Percentiles rank a stretch among this genome's conserved stretches.
These are phyloP conservation scores for Caenorhabditis zanzibari DNA, from an alignment of 2,888 invertebrate species.

Conservation along the genomic window DNA sequence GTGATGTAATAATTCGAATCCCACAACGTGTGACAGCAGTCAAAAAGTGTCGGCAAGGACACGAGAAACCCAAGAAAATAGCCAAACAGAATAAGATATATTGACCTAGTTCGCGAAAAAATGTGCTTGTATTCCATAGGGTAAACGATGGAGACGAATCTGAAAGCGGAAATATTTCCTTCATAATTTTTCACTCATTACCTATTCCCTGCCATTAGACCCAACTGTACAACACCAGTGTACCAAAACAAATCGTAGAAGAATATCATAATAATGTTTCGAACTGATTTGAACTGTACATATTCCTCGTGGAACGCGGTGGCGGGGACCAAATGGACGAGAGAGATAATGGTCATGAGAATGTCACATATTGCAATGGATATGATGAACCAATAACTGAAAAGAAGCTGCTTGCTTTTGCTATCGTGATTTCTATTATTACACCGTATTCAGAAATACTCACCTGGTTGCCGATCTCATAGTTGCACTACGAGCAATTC, in stretches of 20 bases:
- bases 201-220: conserved; percentile 82
- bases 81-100: conserved; percentile 71
- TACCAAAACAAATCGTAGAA: conserved; percentile 83
- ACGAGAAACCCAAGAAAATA: conserved; percentile 74
- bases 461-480: conserved; percentile 79
- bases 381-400: conserved; percentile 82
- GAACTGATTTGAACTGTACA: conserved; percentile 71
- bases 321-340: conserved; percentile 80
- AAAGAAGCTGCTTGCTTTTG: conserved; percentile 20
- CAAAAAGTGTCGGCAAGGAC: conserved; percentile 79
- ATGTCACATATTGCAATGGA: conserved; percentile 81
- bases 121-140: conserved; percentile 82
- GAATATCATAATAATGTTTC: conserved; percentile 81
- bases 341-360: conserved; percentile 79
- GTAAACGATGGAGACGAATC: conserved; percentile 82
- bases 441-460: no score
- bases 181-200: conserved; percentile 40
- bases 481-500: conserved; percentile 75
- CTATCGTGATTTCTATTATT: neutral
- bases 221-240: conserved; percentile 81
- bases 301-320: conserved; percentile 80
- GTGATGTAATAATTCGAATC: conserved; percentile 77
- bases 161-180: conserved; percentile 50
- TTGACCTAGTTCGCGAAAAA: conserved; percentile 72
- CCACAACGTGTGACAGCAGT: conserved; percentile 82